Evolutionary conservation across 2,888 invertebrate genomes (phyloP).

Genomic region (Carabus problematicus): DNA sequence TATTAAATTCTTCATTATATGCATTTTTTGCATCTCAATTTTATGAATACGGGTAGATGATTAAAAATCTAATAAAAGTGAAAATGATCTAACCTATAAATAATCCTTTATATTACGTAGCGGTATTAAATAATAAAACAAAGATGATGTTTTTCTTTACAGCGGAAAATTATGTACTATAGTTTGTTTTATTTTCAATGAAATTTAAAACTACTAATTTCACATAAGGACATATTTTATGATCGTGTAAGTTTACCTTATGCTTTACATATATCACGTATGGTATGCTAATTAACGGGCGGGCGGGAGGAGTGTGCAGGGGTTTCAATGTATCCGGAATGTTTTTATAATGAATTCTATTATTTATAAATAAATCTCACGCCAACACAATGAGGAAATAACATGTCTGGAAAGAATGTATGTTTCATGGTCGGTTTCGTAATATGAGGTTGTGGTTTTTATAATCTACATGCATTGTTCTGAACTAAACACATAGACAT

Average conservation of each 20-base stretch:
- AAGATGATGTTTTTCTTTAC: too few species aligned
- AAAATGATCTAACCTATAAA: not conserved
- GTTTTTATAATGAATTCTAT: conserved; percentile 22
- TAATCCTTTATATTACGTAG: too few species aligned
- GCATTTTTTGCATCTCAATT: conserved; percentile 1
- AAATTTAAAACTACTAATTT: too few species aligned
- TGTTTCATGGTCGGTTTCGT: not conserved
- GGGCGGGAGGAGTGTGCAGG: not conserved
- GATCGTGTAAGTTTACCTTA: too few species aligned
- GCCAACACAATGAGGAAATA: conserved; percentile 29
- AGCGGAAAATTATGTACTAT: too few species aligned
- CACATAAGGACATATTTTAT: too few species aligned
- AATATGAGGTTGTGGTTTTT: not conserved
- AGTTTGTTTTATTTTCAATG: too few species aligned
- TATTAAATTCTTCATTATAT: too few species aligned
- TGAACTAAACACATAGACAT: too few species aligned
- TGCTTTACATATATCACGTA: too few species aligned
- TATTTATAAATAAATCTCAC: conserved; percentile 31
- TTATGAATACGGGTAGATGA: not conserved
- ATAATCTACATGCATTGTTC: too few species aligned
- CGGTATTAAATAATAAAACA: too few species aligned
- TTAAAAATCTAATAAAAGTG: not conserved
- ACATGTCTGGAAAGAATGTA: conserved; percentile 12
- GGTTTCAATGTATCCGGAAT: not conserved
- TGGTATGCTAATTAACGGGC: not conserved